phyloP scores from a whole-genome alignment of 2,113 vertebrate species.

The Oxyruncus cristatus region DNA sequence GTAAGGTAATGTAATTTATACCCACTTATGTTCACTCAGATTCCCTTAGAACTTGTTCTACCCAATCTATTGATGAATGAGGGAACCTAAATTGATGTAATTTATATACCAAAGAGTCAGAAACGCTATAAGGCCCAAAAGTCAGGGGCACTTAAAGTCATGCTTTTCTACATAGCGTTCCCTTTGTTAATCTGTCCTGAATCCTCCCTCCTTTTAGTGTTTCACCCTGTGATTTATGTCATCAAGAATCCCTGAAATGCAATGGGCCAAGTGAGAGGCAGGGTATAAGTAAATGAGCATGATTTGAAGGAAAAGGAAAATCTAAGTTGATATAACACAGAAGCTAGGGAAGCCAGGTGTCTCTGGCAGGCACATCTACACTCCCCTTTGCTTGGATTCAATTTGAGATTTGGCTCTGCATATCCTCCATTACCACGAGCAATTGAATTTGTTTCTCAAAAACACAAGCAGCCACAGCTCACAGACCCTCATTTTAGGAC shows the following conservation, averaged over 20 bases:
- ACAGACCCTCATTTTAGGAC: background rate
- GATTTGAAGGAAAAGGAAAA: background rate
- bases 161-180: background rate
- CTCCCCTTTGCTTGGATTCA: background rate
- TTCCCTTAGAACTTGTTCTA: conserved; percentile 46
- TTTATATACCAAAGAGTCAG: conserved; percentile 38
- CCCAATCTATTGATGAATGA: conserved; percentile 26
- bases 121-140: background rate
- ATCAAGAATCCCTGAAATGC: background rate
- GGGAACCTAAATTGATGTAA: conserved; percentile 23
- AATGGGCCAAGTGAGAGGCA: background rate
- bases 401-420: background rate
- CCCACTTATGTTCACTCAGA: conserved; percentile 34
- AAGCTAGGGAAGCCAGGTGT: background rate
- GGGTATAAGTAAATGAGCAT: background rate
- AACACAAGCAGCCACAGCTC: background rate
- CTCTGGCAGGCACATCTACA: background rate
- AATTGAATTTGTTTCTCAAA: background rate
- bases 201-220: background rate
- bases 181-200: background rate
- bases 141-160: background rate
- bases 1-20: conserved; percentile 62
- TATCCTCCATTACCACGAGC: background rate
- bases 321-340: background rate
- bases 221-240: background rate